Evolutionary conservation across 2,888 invertebrate species (phyloP).

Genomic region (Ecdyonurus torrentis): DNA sequence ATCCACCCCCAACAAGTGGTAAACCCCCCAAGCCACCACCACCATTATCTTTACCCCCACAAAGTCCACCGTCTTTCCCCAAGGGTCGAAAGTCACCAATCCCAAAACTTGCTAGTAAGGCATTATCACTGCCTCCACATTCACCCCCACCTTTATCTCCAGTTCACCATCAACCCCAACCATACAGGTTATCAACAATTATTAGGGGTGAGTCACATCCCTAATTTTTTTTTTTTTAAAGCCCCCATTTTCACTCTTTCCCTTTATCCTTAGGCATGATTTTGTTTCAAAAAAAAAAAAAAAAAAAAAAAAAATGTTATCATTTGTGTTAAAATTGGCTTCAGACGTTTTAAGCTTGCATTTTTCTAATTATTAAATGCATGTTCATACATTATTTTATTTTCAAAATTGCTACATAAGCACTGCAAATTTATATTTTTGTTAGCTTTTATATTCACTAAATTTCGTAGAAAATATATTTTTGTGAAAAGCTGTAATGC

Average conservation of each 20-base stretch:
- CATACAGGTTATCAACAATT: not conserved
- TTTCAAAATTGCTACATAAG: no score
- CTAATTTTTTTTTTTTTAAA: not conserved
- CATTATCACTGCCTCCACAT: slow-evolving; percentile 7
- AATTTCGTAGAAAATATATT: no score
- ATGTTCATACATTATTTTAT: no score
- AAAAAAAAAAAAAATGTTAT: no score
- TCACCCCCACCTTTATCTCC: not conserved
- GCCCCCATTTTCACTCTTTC: no score
- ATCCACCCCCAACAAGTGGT: slow-evolving; percentile 26
- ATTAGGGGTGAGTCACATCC: not conserved
- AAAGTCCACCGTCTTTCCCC: slow-evolving; percentile 21
- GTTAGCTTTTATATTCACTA: no score
- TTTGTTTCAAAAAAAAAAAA: no score
- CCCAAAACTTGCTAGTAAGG: slow-evolving; percentile 5
- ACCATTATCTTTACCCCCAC: slow-evolving; percentile 17
- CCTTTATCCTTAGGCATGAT: not conserved
- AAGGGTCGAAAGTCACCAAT: slow-evolving; percentile 10
- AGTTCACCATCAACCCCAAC: not conserved
- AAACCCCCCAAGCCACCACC: slow-evolving; percentile 28
- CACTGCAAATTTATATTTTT: no score
- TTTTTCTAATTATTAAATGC: no score
- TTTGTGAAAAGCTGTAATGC: no score
- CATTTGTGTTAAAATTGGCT: no score
- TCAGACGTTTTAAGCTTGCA: no score